Percentiles rank a stretch among this genome's conserved stretches.
Evolutionary conservation across 1,140 invertebrate genomes (phyloP).

Genomic region (Ceratoteleas bidentatus): DNA sequence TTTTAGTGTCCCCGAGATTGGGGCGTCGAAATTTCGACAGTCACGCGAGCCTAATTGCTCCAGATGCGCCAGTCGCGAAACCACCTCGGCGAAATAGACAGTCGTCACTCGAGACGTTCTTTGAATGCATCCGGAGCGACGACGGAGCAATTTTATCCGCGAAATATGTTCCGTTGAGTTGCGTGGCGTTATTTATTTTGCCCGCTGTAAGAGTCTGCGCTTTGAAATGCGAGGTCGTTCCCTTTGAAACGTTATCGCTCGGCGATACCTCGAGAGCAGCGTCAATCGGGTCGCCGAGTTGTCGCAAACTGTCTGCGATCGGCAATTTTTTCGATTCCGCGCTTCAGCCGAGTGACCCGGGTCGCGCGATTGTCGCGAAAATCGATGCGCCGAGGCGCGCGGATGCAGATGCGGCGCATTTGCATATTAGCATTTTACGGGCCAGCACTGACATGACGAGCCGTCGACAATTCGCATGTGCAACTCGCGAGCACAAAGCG

Average conservation of each 20-base stretch:
- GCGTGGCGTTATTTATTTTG: constrained; percentile 13
- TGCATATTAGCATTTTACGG: constrained; percentile 64
- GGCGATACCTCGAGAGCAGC: constrained; percentile 3
- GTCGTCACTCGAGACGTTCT: constrained; percentile 18
- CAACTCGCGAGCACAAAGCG: constrained; percentile 59
- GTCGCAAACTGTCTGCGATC: too few relatives aligned
- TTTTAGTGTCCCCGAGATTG: too few relatives aligned
- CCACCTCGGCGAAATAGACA: neutral
- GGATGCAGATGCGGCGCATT: constrained; percentile 57
- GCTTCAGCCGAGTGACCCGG: too few relatives aligned
- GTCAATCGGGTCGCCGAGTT: too few relatives aligned
- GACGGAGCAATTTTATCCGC: too few relatives aligned
- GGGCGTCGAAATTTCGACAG: too few relatives aligned
- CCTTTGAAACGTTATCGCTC: constrained; percentile 22
- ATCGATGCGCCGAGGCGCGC: constrained; percentile 55
- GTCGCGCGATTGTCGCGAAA: constrained; percentile 13
- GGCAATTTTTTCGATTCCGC: too few relatives aligned
- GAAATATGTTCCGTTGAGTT: constrained; percentile 27
- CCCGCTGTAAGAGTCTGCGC: constrained; percentile 5
- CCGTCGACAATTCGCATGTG: constrained; percentile 54
- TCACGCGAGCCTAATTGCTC: neutral
- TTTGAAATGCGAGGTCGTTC: constrained; percentile 18
- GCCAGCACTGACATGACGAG: constrained; percentile 50
- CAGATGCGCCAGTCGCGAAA: too few relatives aligned
- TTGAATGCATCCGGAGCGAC: constrained; percentile 7